These are phyloP conservation scores for Drosophila neoperkinsi DNA, from an alignment of 2,888 invertebrate genomes.

Conservation along the genomic window DNA sequence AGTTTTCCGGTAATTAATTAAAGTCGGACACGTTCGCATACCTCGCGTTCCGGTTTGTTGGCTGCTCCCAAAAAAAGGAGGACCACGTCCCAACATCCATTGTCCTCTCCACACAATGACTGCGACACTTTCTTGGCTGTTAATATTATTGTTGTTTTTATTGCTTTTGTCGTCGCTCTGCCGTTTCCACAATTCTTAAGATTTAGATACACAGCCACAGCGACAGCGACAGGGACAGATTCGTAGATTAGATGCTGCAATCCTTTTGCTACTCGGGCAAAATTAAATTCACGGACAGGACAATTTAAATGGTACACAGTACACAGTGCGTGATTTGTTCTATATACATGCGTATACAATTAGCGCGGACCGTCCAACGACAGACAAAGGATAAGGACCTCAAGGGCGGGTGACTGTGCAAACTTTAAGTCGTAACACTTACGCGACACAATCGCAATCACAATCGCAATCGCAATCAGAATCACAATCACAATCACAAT, in stretches of 20 bases:
- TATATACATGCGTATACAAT: constrained; percentile 5
- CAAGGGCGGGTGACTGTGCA: not conserved
- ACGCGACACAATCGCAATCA: not conserved
- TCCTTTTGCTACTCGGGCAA: not conserved
- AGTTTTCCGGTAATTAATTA: constrained; percentile 78
- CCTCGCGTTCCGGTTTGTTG: constrained; percentile 7
- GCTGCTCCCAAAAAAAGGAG: not conserved
- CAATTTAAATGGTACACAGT: constrained; percentile 11
- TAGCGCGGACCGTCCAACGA: constrained; percentile 7
- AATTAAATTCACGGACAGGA: constrained; percentile 7
- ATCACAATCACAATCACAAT: not conserved
- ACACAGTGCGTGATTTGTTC: not conserved
- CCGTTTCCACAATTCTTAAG: not conserved
- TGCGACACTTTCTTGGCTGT: not conserved
- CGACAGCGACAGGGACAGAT: not conserved
- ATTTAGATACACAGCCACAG: not conserved
- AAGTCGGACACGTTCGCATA: constrained; percentile 62
- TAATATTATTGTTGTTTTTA: not conserved
- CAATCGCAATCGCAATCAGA: too few relatives aligned
- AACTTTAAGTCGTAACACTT: not conserved
- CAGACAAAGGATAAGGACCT: not conserved
- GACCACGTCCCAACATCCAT: not conserved
- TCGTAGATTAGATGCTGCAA: constrained; percentile 1
- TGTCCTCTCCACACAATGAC: constrained; percentile 6
- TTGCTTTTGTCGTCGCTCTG: not conserved